Conservation (phyloP, 2,888 invertebrate genomes). For the Galerucella pusilla region DNA sequence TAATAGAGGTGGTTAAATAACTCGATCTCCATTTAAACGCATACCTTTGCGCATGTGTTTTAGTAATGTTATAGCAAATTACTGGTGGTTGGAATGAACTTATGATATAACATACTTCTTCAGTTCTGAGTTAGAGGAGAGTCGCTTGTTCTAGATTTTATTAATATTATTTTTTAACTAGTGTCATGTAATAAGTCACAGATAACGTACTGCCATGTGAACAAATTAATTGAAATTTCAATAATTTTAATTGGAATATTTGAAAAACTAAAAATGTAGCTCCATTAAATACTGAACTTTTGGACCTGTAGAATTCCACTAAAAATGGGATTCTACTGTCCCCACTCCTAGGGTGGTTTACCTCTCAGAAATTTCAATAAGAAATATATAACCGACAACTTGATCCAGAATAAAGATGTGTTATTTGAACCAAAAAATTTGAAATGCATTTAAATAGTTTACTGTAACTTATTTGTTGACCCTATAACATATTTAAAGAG, state of each 20-base stretch:
- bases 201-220: constrained; percentile 9
- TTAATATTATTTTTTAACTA: constrained; percentile 19
- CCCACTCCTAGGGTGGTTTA: too few relatives aligned
- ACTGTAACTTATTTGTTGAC: constrained; percentile 30
- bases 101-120: background rate
- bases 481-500: constrained; percentile 9
- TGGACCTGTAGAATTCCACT: too few relatives aligned
- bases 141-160: constrained; percentile 23
- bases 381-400: too few relatives aligned
- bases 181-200: constrained; percentile 25
- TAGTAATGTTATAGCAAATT: too few relatives aligned
- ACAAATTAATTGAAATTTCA: background rate
- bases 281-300: too few relatives aligned
- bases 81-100: too few relatives aligned
- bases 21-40: too few relatives aligned
- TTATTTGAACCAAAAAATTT: constrained; percentile 2
- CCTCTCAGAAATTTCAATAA: too few relatives aligned
- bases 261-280: background rate
- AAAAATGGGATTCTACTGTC: too few relatives aligned
- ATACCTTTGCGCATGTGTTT: too few relatives aligned
- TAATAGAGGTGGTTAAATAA: too few relatives aligned
- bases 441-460: constrained; percentile 12
- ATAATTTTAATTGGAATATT: background rate
- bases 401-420: background rate
- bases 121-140: constrained; percentile 18